Evolutionary conservation across 2,113 vertebrate genomes (phyloP).

Genomic region (Atrichornis clamosus): DNA sequence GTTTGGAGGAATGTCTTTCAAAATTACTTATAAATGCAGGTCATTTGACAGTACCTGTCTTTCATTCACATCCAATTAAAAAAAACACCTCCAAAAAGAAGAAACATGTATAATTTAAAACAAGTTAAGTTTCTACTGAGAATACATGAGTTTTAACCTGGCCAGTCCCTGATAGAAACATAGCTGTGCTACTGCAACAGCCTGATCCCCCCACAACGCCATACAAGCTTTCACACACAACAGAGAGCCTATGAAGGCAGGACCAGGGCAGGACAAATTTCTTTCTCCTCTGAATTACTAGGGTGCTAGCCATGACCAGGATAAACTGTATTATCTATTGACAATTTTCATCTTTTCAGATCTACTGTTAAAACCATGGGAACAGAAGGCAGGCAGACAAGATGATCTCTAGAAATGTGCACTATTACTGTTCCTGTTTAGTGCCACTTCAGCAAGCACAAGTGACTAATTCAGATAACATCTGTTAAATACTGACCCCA

Average conservation of each 20-base stretch:
- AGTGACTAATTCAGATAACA: not conserved
- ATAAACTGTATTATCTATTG: not conserved
- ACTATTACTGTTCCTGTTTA: not conserved
- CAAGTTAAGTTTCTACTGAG: not conserved
- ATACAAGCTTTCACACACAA: not conserved
- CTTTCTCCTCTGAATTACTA: not conserved
- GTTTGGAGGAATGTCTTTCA: not conserved
- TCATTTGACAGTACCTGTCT: not conserved
- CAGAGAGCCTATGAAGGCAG: not conserved
- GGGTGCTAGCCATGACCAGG: not conserved
- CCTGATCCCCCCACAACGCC: not conserved
- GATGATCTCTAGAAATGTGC: not conserved
- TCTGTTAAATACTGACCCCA: not conserved
- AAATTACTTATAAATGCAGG: not conserved
- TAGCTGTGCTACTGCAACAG: not conserved
- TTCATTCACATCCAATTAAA: not conserved
- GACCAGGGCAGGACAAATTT: not conserved
- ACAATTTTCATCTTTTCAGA: not conserved
- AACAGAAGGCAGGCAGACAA: not conserved
- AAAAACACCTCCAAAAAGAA: not conserved
- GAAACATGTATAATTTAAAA: not conserved
- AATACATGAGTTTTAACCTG: not conserved
- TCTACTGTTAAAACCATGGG: rapidly evolving
- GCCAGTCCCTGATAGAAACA: not conserved
- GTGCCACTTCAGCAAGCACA: not conserved